A percentile compares a stretch with the other conserved stretches of the same genome.
Conservation (phyloP, 2,113 vertebrate genomes). For the Aptenodytes patagonicus region DNA sequence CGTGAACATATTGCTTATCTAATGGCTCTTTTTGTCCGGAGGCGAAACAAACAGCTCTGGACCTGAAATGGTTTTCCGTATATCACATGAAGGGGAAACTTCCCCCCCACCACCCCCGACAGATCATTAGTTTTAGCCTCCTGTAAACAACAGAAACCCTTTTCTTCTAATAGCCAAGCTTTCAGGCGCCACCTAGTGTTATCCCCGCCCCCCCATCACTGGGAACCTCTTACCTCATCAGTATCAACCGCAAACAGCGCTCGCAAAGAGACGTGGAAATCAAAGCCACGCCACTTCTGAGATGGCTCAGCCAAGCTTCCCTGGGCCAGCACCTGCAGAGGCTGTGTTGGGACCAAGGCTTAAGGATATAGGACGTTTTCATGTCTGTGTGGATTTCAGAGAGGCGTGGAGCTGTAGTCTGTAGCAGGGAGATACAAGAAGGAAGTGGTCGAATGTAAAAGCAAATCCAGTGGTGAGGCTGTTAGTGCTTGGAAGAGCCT, state of each 20-base stretch:
- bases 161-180: not conserved
- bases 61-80: not conserved
- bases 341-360: not conserved
- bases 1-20: not conserved
- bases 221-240: not conserved
- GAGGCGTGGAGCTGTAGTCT: not conserved
- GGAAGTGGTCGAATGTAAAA: not conserved
- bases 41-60: not conserved
- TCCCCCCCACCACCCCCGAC: accelerated
- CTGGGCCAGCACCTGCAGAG: not conserved
- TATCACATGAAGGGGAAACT: not conserved
- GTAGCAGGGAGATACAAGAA: not conserved
- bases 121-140: not conserved
- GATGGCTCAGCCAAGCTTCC: not conserved
- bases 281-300: not conserved
- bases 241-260: not conserved
- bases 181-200: slow-evolving; percentile 45
- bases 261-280: not conserved
- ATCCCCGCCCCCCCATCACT: not conserved
- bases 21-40: not conserved
- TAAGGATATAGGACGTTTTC: not conserved
- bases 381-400: not conserved
- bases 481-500: not conserved
- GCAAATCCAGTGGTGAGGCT: not conserved
- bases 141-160: not conserved